Evolutionary conservation across 2,797 vertebrate genomes (phyloP).

Genomic region (Acridotheres tristis): DNA sequence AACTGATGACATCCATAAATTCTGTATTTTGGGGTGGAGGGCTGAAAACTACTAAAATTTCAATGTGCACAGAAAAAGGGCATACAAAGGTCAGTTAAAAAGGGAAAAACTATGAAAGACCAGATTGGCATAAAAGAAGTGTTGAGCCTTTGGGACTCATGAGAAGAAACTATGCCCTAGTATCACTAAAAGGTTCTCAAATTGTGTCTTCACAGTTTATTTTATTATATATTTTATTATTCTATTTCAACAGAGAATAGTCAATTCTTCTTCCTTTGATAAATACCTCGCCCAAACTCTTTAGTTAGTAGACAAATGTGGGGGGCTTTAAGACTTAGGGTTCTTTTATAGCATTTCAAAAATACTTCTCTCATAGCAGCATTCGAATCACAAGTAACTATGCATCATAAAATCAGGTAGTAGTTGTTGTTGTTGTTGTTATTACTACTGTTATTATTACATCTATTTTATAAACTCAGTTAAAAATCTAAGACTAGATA

Average conservation of each 20-base stretch:
- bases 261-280: neutral
- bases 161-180: neutral
- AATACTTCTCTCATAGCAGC: neutral
- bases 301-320: neutral
- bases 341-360: neutral
- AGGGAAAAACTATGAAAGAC: neutral
- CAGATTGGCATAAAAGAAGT: neutral
- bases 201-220: neutral
- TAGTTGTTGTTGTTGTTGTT: neutral
- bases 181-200: neutral
- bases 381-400: neutral
- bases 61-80: neutral
- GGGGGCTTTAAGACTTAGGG: fast-evolving
- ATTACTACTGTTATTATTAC: neutral
- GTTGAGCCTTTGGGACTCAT: neutral
- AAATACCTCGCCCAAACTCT: neutral
- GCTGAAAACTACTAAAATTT: neutral
- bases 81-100: neutral
- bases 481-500: neutral
- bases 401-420: neutral
- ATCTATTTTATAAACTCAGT: neutral
- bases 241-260: neutral
- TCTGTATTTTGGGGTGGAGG: neutral
- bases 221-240: neutral
- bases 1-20: neutral